Base-by-base conservation (phyloP, 2,113 vertebrate genomes). In the Malurus cyaneus region DNA sequence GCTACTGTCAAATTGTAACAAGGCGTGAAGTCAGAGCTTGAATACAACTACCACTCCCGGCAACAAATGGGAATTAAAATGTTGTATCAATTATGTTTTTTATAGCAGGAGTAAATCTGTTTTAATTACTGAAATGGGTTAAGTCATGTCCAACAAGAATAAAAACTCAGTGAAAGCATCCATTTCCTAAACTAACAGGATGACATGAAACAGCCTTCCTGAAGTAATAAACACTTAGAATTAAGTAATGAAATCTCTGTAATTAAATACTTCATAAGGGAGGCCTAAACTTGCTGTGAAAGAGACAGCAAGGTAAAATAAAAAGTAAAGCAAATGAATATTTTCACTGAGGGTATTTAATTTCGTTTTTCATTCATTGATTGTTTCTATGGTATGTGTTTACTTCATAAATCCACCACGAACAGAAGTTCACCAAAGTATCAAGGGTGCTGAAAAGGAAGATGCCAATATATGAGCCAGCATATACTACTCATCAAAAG, bases 41-140 rank as follows among this genome's bases (percentile, higher is more conserved):
- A 84, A 59, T 56, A 56, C 13, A 64, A 19, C 32, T 81, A 87
- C 34, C 6, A 85, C 65, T 81, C 8, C 11, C 36, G 81, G 61
- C 31, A 89, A 67, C n/a, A 79, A 96, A 71, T 52, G 31, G 41
- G 49, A 89, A 91, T 87, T 39, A 66, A 89, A 88, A 73, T 47
- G 20, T 71, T 69, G 31, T 34, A 19, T 78, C 32, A 65, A 11
- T 59, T 87, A 50, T 23, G n/a, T 6, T 17, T 91, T 96, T 91
- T 91, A 87, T 71, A 39, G 61, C 29, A 44, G 46, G 25, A 62
- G 5, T 80, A 95, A 77, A 71, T 93, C 59, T 84, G 62, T 71
- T 95, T 94, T 87, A 94, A 89, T 89, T 93, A 96, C 61, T 79
- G 70, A 89, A 95, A 49, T 72, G 49, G 69, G 31, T 93, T 71